Evolutionary conservation across 2,888 invertebrate genomes (phyloP), one percentile per base, ranked within the genome.

Genomic region (Unio delphinus): DNA sequence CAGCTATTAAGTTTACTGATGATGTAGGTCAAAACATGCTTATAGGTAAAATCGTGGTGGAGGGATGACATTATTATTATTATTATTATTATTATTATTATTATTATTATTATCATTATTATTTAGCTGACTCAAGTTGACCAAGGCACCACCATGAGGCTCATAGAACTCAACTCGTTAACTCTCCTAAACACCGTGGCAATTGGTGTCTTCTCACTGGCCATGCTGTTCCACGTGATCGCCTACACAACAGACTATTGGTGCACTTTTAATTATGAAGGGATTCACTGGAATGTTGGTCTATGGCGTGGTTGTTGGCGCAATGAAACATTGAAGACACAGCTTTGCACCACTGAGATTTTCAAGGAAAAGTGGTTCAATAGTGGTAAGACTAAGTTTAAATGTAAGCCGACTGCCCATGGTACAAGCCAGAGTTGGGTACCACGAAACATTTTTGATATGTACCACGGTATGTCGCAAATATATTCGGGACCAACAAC

Each of bases 151-250:
- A 45, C 61, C 55, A 75, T 67, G 72, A 66, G 59, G 63, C 70
- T 73, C 11, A 55, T 78, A 60, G 74, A 78, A 57, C 70, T 74
- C 17, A 68, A 66, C 68, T 72, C 73, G 56, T 74, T 74, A 4
- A 76, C 75, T 20, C 65, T 74, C 23, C 66, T 75, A 18, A 76
- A 71, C 57, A 60, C 74, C 20, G 67, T 70, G 15, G 73, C 78
- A 57, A 68, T 78, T 23, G 54, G 72, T n/a, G 72, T 73, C 65
- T 74, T 76, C 71, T 74, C 73, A 30, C 65, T 78, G 8, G 72
- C 74, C 60, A 72, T 73, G 55, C 28, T 78, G 68, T 78, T 78
- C 63, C 75, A 78, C 67, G 65, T 78, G 58, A 78, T 78, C 23
- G 75, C 78, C 28, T 78, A 70, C 65, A 73, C 73, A 56, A 76